Evolutionary conservation across 2,888 invertebrate genomes (phyloP), one percentile per base, ranked within the genome.

Genomic region (Sphaeridia pumilis): DNA sequence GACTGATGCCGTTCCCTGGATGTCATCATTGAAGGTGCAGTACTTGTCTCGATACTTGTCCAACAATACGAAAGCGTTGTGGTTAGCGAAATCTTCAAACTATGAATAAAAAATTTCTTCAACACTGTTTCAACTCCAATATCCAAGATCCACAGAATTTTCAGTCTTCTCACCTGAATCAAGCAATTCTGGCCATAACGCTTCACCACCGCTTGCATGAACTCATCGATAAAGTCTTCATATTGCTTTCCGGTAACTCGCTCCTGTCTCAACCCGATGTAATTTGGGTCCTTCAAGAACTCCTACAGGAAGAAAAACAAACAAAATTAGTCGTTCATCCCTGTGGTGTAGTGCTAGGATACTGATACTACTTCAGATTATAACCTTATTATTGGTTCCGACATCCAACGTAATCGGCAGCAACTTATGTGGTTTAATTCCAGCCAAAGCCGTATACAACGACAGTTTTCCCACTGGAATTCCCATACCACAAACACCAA

Each of bases 1-100:
- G 20, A 98, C 97, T 4, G 92, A 77, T 2, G 98, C 97, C 3
- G 95, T 93, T 68, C 94, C 94, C 72, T 98, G 95, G 69, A 98
- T 98, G 71, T 98, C 98, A 71, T 98, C 98, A 74, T 99, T 98
- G 74, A 98, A 98, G 14, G 92, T 93, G 73, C 95, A 97, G 72
- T 87, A 84, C 67, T 79, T 70, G 66, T 87, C 75, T 38, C 90
- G 80, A 73, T 97, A 98, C 70, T 87, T 90, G 67, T 82, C 84
- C 59, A 98, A 75, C 51, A 98, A 75, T 31, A 87, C 77, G 77
- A 97, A 98, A 4, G 98, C 98, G 73, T 98, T 98, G 10, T 84
- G 79, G 69, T 98, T 99, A 49, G 84, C 98, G 71, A 98, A 98
- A 75, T 98, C 98, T 75, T 99, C 98, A 74, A 97, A 98, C 76